Base-by-base conservation (phyloP, 2,797 vertebrate species). In the Serranus cabrilla region DNA sequence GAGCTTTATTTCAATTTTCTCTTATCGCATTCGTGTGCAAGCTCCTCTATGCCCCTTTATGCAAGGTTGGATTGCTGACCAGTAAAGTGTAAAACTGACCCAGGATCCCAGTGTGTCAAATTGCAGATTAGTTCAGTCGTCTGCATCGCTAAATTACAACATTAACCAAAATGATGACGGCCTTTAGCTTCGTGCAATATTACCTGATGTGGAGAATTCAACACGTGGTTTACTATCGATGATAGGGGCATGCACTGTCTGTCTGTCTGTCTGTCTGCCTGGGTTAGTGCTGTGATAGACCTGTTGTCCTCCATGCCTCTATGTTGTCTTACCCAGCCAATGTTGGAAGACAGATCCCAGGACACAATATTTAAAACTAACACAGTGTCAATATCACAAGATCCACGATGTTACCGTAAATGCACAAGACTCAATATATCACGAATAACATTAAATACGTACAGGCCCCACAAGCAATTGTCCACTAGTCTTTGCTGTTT, bases 51-150 rank as follows among this genome's bases (percentile, higher is more conserved):
- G 31, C n/a, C 20, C 5, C 5, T 20, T 56, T 37, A 31, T 54
- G 13, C 17, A 7, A 40, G 43, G n/a, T 57, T 73, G 20, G 31
- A 47, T 18, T 46, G 23, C 57, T 71, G 63, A 64, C 43, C 49
- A 70, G 23, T 12, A 51, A 70, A 45, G 27, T 52, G 49, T 34
- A 16, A 45, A 39, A n/a, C 27, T 42, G 63, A 76, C 47, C 52
- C 65, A 23, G 11, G 21, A 51, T 46, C 37, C 25, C 34, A 9
- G 3, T 66, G 45, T 51, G 50, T 66, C 70, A 60, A 55, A 31
- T 60, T 66, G 56, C 45, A 74, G 59, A 58, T 62, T 47, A 71
- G 21, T 66, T 31, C 62, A 6, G 21, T 63, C 42, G 42, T 57
- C 57, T 47, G 76, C 49, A 37, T 63, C 23, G 43, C 16, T 46